phyloP scores from a whole-genome alignment of 2,888 invertebrate species.

The Drosophila meridionalis region DNA sequence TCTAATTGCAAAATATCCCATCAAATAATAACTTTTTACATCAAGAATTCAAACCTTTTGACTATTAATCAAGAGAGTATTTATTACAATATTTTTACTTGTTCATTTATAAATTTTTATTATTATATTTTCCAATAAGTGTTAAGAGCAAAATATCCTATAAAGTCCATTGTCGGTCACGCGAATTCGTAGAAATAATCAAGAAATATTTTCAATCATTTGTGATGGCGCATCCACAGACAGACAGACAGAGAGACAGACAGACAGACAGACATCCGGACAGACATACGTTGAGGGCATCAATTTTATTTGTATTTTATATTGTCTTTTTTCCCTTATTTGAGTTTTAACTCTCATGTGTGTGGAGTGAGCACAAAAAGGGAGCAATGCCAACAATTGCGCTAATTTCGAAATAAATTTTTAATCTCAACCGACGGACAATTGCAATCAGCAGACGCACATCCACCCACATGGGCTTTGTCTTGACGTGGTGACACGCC shows the following conservation, averaged over 20 bases:
- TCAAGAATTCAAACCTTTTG: not conserved
- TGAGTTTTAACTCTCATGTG: slow-evolving; percentile 25
- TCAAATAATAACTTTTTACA: not conserved
- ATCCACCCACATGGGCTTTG: slow-evolving; percentile 70
- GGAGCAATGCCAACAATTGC: slow-evolving; percentile 80
- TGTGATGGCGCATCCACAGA: slow-evolving; percentile 15
- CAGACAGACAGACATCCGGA: slow-evolving; percentile 9
- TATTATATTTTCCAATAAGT: too few relatives aligned
- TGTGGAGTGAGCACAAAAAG: slow-evolving; percentile 35
- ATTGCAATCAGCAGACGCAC: slow-evolving; percentile 46
- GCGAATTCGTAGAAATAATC: slow-evolving; percentile 69
- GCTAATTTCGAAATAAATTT: slow-evolving; percentile 83
- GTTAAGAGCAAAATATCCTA: too few relatives aligned
- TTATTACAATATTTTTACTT: too few relatives aligned
- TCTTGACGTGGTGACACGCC: slow-evolving; percentile 55
- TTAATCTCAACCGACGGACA: slow-evolving; percentile 71
- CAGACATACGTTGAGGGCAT: slow-evolving; percentile 36
- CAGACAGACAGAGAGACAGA: not conserved
- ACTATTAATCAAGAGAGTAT: too few relatives aligned
- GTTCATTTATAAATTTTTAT: too few relatives aligned
- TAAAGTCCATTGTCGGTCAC: slow-evolving; percentile 58
- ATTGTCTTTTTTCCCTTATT: slow-evolving; percentile 35
- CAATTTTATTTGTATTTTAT: slow-evolving; percentile 70
- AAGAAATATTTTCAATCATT: slow-evolving; percentile 78
- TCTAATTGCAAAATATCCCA: not conserved